Evolutionary conservation across 2,797 vertebrate genomes (phyloP).

Genomic region (Megaceryle alcyon): DNA sequence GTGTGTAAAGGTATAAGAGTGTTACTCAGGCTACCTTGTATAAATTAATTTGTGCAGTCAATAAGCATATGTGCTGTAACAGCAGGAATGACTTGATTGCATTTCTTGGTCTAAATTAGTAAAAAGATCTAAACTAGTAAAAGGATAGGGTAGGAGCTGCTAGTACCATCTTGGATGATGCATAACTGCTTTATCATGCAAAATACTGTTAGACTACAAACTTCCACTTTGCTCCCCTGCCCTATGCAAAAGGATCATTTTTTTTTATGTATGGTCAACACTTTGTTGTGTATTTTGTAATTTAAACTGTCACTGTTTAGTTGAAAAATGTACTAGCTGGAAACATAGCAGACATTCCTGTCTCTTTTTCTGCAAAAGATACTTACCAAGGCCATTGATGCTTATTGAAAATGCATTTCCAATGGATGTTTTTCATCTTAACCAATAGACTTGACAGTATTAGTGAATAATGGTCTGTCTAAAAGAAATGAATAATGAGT

Average conservation of each 20-base stretch:
- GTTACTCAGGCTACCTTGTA: neutral
- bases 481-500: neutral
- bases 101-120: neutral
- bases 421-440: constrained; percentile 27
- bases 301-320: neutral
- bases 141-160: neutral
- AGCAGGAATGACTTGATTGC: neutral
- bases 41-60: neutral
- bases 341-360: neutral
- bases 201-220: neutral
- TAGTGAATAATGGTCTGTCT: neutral
- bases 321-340: neutral
- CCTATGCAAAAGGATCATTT: neutral
- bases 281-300: neutral
- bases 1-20: neutral
- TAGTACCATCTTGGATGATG: neutral
- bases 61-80: neutral
- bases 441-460: neutral
- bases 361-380: neutral
- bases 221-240: neutral
- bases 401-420: constrained; percentile 46
- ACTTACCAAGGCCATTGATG: neutral
- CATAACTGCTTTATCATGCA: neutral
- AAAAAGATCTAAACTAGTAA: neutral
- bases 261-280: neutral